Evolutionary conservation across 1,140 invertebrate genomes (phyloP), one percentile per base, ranked within the genome.

Genomic region (Achroia grisella): DNA sequence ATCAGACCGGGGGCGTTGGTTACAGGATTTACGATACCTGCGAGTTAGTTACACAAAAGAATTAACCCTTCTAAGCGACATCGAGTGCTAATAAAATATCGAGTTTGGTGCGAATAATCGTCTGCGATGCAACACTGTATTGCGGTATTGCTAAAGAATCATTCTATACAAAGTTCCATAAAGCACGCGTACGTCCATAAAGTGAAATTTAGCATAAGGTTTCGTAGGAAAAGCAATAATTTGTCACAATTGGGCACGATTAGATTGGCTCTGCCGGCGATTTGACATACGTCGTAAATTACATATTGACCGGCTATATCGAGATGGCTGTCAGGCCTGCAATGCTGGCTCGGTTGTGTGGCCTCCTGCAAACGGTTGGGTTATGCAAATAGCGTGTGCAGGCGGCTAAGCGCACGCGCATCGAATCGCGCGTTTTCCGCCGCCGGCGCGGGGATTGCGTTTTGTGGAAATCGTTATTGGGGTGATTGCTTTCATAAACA

Each of bases 401-500:
- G 40, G 56, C 51, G 44, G 56, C 48, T 51, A 52, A 59, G 62
- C 77, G 76, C 80, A 81, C 66, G 77, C 80, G 77, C 76, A 69
- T 70, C 80, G 74, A 84, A 84, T 84, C 71, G 72, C 68, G 70
- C 68, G 71, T 79, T 81, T 83, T 76, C 75, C 72, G 72, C 72
- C 64, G 67, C 61, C 54, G 41, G 60, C 53, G 57, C 54, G 56
- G 46, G 43, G 52, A 61, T 59, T 52, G 67, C 70, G 66, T 53
- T 84, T 81, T 73, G 77, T 79, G 74, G 80, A 82, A 81, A 82
- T 80, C 65, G 72, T 80, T 84, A 82, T 84, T 84, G 71, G 76
- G 74, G 74, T 84, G 80, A 84, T 81, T 81, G 76, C 74, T 76
- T 81, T 75, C 76, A 82, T 83, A 76, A 83, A 84, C 78, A 84